A percentile compares a stretch with the other conserved stretches of the same genome.
phyloP scores from a whole-genome alignment of 2,888 invertebrate genomes.

The Notodonta ziczac region DNA sequence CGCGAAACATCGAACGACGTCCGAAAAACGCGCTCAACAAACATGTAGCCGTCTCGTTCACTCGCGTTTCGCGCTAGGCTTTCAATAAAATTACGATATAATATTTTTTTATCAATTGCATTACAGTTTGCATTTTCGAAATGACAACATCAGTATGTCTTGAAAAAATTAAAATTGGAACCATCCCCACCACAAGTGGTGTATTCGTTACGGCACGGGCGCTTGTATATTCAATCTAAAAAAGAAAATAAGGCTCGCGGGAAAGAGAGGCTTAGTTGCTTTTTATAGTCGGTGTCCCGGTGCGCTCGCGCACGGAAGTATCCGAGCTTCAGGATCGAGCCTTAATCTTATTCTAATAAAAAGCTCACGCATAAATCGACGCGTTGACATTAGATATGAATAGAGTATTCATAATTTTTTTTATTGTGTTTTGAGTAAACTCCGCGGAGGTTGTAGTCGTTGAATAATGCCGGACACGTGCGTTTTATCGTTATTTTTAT shows the following conservation, averaged over 20 bases:
- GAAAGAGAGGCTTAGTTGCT: conserved; percentile 82
- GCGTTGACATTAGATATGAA: conserved; percentile 69
- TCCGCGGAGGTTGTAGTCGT: conserved; percentile 65
- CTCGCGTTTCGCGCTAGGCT: conserved; percentile 41
- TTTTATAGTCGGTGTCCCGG: conserved; percentile 81
- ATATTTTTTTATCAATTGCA: conserved; percentile 59
- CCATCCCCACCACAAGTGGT: conserved; percentile 61
- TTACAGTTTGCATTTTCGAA: conserved; percentile 56
- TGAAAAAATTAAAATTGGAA: conserved; percentile 59
- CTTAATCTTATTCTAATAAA: conserved; percentile 82
- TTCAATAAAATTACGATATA: conserved; percentile 61
- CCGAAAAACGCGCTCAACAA: conserved; percentile 42
- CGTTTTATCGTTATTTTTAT: conserved; percentile 77
- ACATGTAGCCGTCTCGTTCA: conserved; percentile 60
- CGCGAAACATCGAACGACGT: conserved; percentile 57
- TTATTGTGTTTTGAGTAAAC: conserved; percentile 50
- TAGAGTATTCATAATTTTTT: conserved; percentile 66
- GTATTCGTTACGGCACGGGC: conserved; percentile 65
- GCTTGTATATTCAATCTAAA: conserved; percentile 65
- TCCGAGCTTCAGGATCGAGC: conserved; percentile 78
- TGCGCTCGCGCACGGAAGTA: conserved; percentile 82
- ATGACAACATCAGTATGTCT: conserved; percentile 65
- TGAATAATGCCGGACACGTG: conserved; percentile 78
- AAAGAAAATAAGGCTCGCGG: conserved; percentile 76
- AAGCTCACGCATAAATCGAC: conserved; percentile 81